Conservation (phyloP, 2,797 vertebrate genomes). For the Clarias laeviceps region DNA sequence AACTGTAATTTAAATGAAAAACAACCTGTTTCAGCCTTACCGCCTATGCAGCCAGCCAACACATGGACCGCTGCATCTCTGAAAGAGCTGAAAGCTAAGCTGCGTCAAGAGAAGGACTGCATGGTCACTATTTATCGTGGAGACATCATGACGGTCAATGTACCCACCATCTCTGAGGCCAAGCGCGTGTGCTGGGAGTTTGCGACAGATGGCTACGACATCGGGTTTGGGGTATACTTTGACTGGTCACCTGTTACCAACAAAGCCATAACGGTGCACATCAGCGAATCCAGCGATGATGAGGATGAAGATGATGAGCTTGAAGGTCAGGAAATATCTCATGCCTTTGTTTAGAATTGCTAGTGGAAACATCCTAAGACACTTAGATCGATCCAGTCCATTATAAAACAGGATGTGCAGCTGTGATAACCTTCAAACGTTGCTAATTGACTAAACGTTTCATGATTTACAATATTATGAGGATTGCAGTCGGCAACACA, state of each 20-base stretch:
- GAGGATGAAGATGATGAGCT: constrained; percentile 94
- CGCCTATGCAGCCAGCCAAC: constrained; percentile 82
- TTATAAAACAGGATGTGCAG: not conserved
- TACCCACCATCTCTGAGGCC: constrained; percentile 91
- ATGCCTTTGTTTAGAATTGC: constrained; percentile 20
- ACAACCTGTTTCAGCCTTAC: constrained; percentile 74
- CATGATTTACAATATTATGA: not conserved
- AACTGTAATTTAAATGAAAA: not conserved
- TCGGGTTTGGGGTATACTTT: constrained; percentile 97
- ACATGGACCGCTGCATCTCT: constrained; percentile 88
- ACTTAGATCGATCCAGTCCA: not conserved
- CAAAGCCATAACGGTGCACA: constrained; percentile 92
- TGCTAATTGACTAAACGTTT: not conserved
- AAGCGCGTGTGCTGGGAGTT: constrained; percentile 97
- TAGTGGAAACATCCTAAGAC: not conserved
- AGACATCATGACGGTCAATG: constrained; percentile 93
- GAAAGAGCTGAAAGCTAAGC: constrained; percentile 92
- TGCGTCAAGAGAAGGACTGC: constrained; percentile 87
- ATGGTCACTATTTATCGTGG: constrained; percentile 92
- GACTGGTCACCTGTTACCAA: constrained; percentile 93
- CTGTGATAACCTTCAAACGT: not conserved
- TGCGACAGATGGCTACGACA: constrained; percentile 94
- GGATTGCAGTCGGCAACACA: too few relatives aligned
- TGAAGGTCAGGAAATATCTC: constrained; percentile 79
- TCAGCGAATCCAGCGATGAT: constrained; percentile 97